phyloP scores from a whole-genome alignment of 2,888 invertebrate species.

The Atethmia centrago region DNA sequence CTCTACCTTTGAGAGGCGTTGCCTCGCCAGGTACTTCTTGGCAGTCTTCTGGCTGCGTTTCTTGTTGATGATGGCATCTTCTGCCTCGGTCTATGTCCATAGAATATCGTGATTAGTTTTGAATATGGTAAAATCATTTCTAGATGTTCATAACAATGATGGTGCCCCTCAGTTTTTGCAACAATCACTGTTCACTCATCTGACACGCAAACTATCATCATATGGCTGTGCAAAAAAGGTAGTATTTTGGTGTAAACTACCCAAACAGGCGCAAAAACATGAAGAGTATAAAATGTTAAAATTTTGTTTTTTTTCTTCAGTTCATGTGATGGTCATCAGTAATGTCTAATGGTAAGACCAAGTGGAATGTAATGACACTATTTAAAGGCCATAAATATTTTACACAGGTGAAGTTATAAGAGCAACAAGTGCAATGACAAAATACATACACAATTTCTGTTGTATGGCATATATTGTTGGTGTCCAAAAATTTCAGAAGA shows the following conservation, averaged over 20 bases:
- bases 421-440: not conserved
- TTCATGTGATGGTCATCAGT: not conserved
- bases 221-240: conserved; percentile 26
- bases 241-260: not conserved
- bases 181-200: conserved; percentile 81
- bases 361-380: not conserved
- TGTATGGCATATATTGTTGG: not conserved
- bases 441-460: too few relatives aligned
- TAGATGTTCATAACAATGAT: not conserved
- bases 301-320: not conserved
- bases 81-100: conserved; percentile 94
- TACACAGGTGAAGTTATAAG: too few relatives aligned
- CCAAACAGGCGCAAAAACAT: not conserved
- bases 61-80: conserved; percentile 98
- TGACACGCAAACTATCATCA: conserved; percentile 90
- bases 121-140: not conserved
- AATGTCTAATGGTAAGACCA: fast-evolving
- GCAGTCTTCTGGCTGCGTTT: conserved; percentile 97
- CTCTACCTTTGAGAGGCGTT: conserved; percentile 98
- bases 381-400: not conserved
- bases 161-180: conserved; percentile 65
- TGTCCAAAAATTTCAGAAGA: not conserved
- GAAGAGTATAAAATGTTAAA: not conserved
- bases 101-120: conserved; percentile 24
- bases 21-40: conserved; percentile 97